phyloP scores from a whole-genome alignment of 2,797 vertebrate genomes.

The Argya squamiceps region DNA sequence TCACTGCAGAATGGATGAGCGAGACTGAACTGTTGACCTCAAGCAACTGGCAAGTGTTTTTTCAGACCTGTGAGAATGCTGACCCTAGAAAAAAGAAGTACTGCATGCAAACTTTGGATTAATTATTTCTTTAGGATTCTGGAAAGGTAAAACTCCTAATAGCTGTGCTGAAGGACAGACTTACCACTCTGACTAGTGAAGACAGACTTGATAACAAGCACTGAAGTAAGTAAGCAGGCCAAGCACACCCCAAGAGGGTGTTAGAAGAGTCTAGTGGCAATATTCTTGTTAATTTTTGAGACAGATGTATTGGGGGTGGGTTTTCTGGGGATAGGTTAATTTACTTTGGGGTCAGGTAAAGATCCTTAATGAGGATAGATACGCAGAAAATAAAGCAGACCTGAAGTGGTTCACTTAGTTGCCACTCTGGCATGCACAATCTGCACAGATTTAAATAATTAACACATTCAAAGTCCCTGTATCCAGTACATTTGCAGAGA shows the following conservation, averaged over 20 bases:
- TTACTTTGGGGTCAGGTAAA: neutral
- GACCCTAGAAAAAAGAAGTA: neutral
- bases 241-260: neutral
- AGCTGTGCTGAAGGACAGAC: neutral
- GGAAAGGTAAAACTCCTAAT: neutral
- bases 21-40: neutral
- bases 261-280: constrained; percentile 2
- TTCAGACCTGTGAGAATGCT: neutral
- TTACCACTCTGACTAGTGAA: neutral
- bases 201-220: neutral
- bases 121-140: neutral
- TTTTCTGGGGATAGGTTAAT: neutral
- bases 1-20: neutral
- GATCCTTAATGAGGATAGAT: neutral
- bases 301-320: neutral
- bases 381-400: neutral
- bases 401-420: neutral
- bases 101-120: neutral
- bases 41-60: neutral
- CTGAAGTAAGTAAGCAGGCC: neutral
- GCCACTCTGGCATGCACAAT: neutral
- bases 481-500: neutral
- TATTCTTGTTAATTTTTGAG: constrained; percentile 4
- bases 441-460: neutral
- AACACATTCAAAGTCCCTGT: neutral